A percentile compares a stretch with the other conserved stretches of the same genome.
Evolutionary conservation across 2,888 invertebrate genomes (phyloP).

Genomic region (Sphinx pinastri): DNA sequence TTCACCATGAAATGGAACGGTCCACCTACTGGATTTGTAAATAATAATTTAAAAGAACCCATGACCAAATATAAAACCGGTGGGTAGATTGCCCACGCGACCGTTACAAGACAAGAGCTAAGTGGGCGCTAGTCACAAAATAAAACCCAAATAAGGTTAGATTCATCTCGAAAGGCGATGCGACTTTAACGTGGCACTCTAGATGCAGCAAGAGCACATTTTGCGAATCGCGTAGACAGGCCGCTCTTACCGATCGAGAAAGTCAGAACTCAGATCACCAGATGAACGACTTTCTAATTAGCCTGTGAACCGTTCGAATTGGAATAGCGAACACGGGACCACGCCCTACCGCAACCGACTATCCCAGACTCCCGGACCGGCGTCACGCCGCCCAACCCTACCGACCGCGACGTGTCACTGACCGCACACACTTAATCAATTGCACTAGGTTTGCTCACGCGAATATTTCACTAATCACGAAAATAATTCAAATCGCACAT

Average conservation of each 20-base stretch:
- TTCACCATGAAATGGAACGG: neutral
- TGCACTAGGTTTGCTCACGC: conserved; percentile 56
- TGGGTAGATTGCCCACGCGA: conserved; percentile 67
- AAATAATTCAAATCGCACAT: conserved; percentile 51
- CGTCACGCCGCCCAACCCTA: conserved; percentile 59
- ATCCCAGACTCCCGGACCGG: conserved; percentile 61
- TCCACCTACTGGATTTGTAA: neutral
- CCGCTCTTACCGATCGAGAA: conserved; percentile 60
- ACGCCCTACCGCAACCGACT: conserved; percentile 82
- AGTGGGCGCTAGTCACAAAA: conserved; percentile 71
- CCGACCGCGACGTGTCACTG: conserved; percentile 68
- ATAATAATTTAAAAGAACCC: conserved; percentile 25
- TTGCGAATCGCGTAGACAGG: conserved; percentile 49
- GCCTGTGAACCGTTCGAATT: conserved; percentile 42
- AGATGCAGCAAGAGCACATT: conserved; percentile 56
- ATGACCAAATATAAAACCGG: conserved; percentile 51
- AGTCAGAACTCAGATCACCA: conserved; percentile 48
- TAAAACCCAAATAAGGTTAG: conserved; percentile 75
- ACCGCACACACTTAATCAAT: conserved; percentile 69
- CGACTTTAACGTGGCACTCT: conserved; percentile 70
- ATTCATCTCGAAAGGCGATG: conserved; percentile 51
- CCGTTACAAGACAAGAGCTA: conserved; percentile 50
- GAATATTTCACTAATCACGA: conserved; percentile 58
- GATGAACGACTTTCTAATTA: conserved; percentile 61
- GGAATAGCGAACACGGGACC: conserved; percentile 55